Evolutionary conservation across 2,888 invertebrate species (phyloP), one percentile per base, ranked within the genome.

Genomic region (Tanypteryx hageni): DNA sequence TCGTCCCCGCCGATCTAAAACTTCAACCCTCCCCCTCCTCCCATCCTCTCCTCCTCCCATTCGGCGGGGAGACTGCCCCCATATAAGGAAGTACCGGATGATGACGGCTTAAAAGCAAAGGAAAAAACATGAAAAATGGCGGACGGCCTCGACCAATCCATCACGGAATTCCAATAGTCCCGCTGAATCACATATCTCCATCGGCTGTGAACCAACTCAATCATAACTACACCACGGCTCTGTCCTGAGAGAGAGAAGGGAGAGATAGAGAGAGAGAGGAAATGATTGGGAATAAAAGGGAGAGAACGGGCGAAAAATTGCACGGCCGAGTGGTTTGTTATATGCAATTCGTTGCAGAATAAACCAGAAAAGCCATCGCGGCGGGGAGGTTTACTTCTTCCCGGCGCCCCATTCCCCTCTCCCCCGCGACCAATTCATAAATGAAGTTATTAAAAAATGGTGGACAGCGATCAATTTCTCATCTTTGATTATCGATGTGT

Each of bases 151-250:
- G 83, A n/a, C 89, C 89, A 68, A 89, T 89, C 64, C 89, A 89
- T 89, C 89, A 89, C 61, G 59, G 68, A 31, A 89, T 89, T 89
- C 89, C 89, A 18, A 89, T 89, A 18, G 89, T n/a, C 68, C 64
- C 59, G 89, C 64, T 89, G 89, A 89, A 89, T 89, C 89, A 89
- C 89, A 89, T 89, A 89, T 86, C 86, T 86, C 86, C 86, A 86
- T 89, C 89, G 89, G 64, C 89, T 89, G 89, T 89, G 89, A 89
- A 89, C 89, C 59, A 89, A 89, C 89, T 89, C 68, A 89, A 89
- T 89, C 89, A 89, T 89, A 89, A 89, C 89, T 89, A 89, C 89
- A 89, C 89, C 89, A 89, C 64, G 44, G 89, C n/a, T 44, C 89
- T 83, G 83, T 83, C 83, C 57, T 57, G 83, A 83, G 44, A 57